Percentiles rank a stretch among this genome's conserved stretches.
phyloP scores from a whole-genome alignment of 2,888 invertebrate genomes.

The Drosophila tanythrix region DNA sequence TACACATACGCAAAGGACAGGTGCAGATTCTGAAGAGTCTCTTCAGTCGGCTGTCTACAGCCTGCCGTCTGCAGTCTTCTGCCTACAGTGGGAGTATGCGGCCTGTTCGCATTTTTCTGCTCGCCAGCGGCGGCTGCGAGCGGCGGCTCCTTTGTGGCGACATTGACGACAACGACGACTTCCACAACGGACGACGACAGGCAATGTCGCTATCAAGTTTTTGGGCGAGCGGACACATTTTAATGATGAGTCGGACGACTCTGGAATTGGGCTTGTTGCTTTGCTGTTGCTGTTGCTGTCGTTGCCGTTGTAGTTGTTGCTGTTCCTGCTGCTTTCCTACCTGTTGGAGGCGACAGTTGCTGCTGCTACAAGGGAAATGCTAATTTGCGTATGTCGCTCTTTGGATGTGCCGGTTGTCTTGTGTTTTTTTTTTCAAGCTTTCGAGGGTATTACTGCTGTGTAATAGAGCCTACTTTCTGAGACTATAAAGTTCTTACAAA shows the following conservation, averaged over 20 bases:
- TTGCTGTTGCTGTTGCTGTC: slow-evolving; percentile 26
- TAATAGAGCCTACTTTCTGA: slow-evolving; percentile 16
- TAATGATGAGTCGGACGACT: slow-evolving; percentile 75
- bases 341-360: slow-evolving; percentile 33
- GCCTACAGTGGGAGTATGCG: slow-evolving; percentile 73
- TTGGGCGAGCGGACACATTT: slow-evolving; percentile 78
- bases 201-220: slow-evolving; percentile 78
- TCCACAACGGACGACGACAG: slow-evolving; percentile 68
- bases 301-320: slow-evolving; percentile 23
- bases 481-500: background rate
- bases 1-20: slow-evolving; percentile 68
- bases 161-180: slow-evolving; percentile 74
- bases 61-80: slow-evolving; percentile 24
- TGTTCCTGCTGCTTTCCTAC: slow-evolving; percentile 25
- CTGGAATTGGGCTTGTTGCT: slow-evolving; percentile 69
- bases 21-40: slow-evolving; percentile 59
- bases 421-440: slow-evolving; percentile 6
- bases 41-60: slow-evolving; percentile 29
- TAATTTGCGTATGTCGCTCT: slow-evolving; percentile 78
- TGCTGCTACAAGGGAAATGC: slow-evolving; percentile 76
- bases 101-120: slow-evolving; percentile 74
- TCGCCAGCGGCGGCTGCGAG: slow-evolving; percentile 44
- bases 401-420: slow-evolving; percentile 54
- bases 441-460: slow-evolving; percentile 34
- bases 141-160: slow-evolving; percentile 77